Base-by-base conservation (phyloP, 2,797 vertebrate genomes). In the Thalassophryne amazonica region DNA sequence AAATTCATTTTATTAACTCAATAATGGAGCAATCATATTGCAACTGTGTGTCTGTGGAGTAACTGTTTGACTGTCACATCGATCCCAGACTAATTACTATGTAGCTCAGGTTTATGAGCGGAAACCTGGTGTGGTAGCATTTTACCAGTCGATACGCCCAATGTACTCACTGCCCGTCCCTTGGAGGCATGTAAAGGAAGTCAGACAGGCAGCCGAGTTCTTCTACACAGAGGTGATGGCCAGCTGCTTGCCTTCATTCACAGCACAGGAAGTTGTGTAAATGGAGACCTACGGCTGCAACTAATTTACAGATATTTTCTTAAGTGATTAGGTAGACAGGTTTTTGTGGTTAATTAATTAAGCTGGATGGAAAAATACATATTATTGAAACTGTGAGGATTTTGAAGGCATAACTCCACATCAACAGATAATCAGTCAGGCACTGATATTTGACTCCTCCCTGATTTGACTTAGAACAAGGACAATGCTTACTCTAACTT, bases 91-190 rank as follows among this genome's bases (percentile, higher is more conserved):
- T 69, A 79, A 77, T 79, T 76, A 66, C 68, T 60, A 45, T 67
- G 69, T 65, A 52, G 65, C 60, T 40, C 3, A 40, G 58, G 58
- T 79, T 83, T 75, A 80, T 66, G 63, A 74, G 55, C 58, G 27
- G 73, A 78, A 81, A 67, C 60, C 45, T 13, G 13, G 50, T 35
- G 56, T 43, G 53, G 49, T 69, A 65, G 56, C 72, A 60, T 80
- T 81, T 78, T 67, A 78, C 57, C 63, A 64, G 66, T 80, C 70
- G 29, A 77, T 77, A 55, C 3, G 4, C 55, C 55, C 60, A 75
- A 75, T 64, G 61, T 48, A 51, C 66, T 63, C 60, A 30, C 63
- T 52, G 55, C 39, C 47, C 31, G 9, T 52, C 60, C 54, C 62
- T 71, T 41, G 58, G 57, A 48, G 58, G 51, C 48, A 54, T 49